phyloP scores from a whole-genome alignment of 2,888 invertebrate species.

The Pelosia muscerda region DNA sequence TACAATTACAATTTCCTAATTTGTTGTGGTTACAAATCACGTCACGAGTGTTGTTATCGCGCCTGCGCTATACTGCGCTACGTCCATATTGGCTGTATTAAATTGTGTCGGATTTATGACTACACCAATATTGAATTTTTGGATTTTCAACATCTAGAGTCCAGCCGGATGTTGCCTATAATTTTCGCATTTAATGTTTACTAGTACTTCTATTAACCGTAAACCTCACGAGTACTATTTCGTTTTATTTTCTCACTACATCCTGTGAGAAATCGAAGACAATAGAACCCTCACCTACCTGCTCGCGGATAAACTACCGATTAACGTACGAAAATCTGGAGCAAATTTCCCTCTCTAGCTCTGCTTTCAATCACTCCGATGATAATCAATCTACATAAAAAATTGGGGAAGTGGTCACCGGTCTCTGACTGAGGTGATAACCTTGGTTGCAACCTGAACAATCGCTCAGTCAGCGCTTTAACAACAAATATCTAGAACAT shows the following conservation, averaged over 20 bases:
- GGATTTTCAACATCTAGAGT: too few relatives aligned
- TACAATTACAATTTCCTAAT: slow-evolving; percentile 6
- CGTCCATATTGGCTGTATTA: background rate
- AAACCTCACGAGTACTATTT: too few relatives aligned
- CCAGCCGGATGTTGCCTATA: too few relatives aligned
- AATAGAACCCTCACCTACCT: too few relatives aligned
- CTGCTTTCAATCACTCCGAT: background rate
- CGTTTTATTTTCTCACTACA: too few relatives aligned
- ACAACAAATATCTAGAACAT: background rate
- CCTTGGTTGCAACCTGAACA: background rate
- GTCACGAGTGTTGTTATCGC: slow-evolving; percentile 9
- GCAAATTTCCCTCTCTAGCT: background rate
- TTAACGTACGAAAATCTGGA: too few relatives aligned
- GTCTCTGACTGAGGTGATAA: background rate
- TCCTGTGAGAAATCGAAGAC: too few relatives aligned
- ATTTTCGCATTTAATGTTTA: too few relatives aligned
- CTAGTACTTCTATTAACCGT: too few relatives aligned
- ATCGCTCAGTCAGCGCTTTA: too few relatives aligned
- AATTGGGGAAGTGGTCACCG: background rate
- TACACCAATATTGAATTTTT: background rate
- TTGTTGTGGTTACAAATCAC: slow-evolving; percentile 9
- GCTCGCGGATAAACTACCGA: too few relatives aligned
- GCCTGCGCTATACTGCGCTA: background rate
- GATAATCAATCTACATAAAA: background rate
- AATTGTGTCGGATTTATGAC: background rate